Evolutionary conservation across 2,797 vertebrate species (phyloP).

Genomic region (Peromyscus nudipes): DNA sequence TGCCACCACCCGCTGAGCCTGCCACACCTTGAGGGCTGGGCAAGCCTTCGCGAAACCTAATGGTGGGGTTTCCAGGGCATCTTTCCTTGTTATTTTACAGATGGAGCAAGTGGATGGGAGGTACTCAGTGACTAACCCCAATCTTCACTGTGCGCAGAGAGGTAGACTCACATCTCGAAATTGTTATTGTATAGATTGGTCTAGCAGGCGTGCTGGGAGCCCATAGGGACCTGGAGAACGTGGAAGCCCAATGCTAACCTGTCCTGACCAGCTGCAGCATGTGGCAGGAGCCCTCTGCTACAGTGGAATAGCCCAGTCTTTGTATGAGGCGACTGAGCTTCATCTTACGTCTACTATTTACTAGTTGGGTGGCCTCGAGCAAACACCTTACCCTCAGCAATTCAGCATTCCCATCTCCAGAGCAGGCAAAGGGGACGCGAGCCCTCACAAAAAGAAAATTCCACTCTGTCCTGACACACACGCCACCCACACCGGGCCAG

Average conservation of each 20-base stretch:
- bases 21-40: background rate
- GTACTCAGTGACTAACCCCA: background rate
- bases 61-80: background rate
- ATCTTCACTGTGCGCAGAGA: background rate
- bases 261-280: background rate
- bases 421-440: background rate
- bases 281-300: background rate
- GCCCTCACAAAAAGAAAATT: background rate
- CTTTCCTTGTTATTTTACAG: background rate
- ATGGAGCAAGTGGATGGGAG: background rate
- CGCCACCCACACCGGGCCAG: background rate
- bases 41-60: background rate
- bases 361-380: background rate
- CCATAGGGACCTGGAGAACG: background rate
- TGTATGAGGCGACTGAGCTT: background rate
- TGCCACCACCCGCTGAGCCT: background rate
- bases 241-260: background rate
- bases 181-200: background rate
- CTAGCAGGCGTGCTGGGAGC: background rate
- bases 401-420: slow-evolving; percentile 40
- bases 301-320: background rate
- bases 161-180: background rate
- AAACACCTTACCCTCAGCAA: background rate
- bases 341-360: background rate
- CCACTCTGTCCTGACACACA: background rate